A percentile compares a stretch with the other conserved stretches of the same genome.
phyloP scores from a whole-genome alignment of 2,888 invertebrate genomes.

The Noctuana brunneofusca region DNA sequence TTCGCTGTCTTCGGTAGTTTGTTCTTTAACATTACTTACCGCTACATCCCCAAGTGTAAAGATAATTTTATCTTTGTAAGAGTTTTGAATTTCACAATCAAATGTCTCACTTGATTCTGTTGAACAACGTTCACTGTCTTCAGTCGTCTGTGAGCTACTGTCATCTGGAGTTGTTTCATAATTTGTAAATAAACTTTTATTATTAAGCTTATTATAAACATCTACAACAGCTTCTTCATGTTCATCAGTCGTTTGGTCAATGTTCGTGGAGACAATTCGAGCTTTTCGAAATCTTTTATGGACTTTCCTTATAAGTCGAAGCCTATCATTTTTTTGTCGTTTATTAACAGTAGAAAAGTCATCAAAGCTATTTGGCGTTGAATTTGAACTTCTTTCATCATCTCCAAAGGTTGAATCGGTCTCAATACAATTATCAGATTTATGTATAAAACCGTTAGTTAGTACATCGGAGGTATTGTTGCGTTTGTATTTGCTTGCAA shows the following conservation, averaged over 20 bases:
- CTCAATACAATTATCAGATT: background rate
- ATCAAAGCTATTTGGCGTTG: conserved; percentile 13
- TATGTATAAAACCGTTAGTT: conserved; percentile 10
- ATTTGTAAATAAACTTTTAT: background rate
- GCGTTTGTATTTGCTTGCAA: background rate
- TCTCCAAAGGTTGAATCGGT: conserved; percentile 22
- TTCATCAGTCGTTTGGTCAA: background rate
- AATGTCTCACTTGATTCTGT: conserved; percentile 9
- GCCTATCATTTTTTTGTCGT: conserved; percentile 2
- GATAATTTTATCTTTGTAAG: background rate
- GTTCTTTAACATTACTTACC: background rate
- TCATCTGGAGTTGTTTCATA: background rate
- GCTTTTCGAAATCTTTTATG: conserved; percentile 7
- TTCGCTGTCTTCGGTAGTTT: conserved; percentile 15
- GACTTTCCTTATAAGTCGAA: conserved; percentile 11
- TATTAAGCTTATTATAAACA: background rate
- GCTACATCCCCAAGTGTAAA: background rate
- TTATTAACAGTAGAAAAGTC: conserved; percentile 7
- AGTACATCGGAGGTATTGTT: conserved; percentile 1
- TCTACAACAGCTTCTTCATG: background rate
- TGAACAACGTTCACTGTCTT: conserved; percentile 15
- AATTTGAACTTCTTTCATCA: conserved; percentile 23
- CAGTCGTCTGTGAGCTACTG: conserved; percentile 8
- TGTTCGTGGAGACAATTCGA: background rate
- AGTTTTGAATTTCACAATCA: conserved; percentile 3